Percentiles rank a stretch among this genome's conserved stretches.
These are phyloP conservation scores for Spondyliosoma cantharus DNA, from an alignment of 2,797 vertebrate genomes.

Conservation along the genomic window DNA sequence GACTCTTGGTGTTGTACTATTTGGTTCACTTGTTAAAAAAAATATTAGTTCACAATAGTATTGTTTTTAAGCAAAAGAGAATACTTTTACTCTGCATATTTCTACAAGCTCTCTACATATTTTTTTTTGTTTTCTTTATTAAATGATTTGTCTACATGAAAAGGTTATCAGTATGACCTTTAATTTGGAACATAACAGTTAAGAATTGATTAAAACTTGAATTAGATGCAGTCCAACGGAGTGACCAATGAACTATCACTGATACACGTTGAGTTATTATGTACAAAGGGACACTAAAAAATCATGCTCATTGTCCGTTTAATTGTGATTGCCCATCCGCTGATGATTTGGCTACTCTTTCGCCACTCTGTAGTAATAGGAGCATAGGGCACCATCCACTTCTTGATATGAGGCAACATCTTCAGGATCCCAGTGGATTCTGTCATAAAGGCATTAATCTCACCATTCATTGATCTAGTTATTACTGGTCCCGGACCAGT, in stretches of 20 bases:
- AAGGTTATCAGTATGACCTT: too few relatives aligned
- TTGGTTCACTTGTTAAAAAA: too few relatives aligned
- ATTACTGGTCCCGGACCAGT: constrained; percentile 67
- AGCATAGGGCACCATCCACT: constrained; percentile 12
- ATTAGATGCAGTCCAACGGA: neutral
- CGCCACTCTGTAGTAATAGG: constrained; percentile 14
- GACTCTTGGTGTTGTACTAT: too few relatives aligned
- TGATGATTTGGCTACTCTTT: constrained; percentile 10
- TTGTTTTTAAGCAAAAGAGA: too few relatives aligned
- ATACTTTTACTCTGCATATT: too few relatives aligned
- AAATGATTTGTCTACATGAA: too few relatives aligned
- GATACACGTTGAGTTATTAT: neutral
- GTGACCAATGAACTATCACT: constrained; percentile 3
- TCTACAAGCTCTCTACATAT: too few relatives aligned
- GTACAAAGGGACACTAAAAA: constrained; percentile 4
- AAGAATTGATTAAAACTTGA: neutral
- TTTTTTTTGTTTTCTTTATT: too few relatives aligned
- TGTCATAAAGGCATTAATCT: constrained; percentile 58
- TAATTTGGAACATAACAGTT: neutral
- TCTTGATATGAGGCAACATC: constrained; percentile 38
- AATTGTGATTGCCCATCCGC: constrained; percentile 19
- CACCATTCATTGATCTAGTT: constrained; percentile 62
- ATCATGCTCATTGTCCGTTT: neutral
- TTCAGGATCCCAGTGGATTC: constrained; percentile 45
- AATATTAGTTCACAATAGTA: too few relatives aligned